Evolutionary conservation across 2,888 invertebrate genomes (phyloP).

Genomic region (Crossocerus cetratus): DNA sequence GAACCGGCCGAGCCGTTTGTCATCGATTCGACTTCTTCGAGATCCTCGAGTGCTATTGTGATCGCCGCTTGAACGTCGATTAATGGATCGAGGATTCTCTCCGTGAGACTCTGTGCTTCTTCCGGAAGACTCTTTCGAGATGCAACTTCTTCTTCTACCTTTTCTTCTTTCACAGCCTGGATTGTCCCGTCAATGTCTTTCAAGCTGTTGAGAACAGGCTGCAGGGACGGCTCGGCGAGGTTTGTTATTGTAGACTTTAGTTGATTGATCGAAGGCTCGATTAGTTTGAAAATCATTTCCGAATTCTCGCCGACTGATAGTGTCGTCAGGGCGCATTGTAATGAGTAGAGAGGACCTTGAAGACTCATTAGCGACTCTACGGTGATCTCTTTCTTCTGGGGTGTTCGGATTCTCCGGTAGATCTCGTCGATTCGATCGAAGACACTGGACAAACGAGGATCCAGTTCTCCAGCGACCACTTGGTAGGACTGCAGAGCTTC

Average conservation of each 20-base stretch:
- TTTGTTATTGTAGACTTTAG: conserved; percentile 23
- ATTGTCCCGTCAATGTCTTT: conserved; percentile 28
- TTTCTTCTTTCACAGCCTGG: not conserved
- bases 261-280: conserved; percentile 36
- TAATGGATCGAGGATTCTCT: conserved; percentile 68
- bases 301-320: conserved; percentile 23
- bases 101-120: conserved; percentile 60
- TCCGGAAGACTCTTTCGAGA: conserved; percentile 23
- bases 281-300: conserved; percentile 25
- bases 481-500: conserved; percentile 42
- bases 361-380: conserved; percentile 41
- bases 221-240: conserved; percentile 27
- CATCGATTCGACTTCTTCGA: conserved; percentile 58
- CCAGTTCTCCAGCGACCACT: conserved; percentile 32
- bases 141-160: conserved; percentile 10
- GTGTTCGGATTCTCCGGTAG: conserved; percentile 33
- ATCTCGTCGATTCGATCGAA: conserved; percentile 44
- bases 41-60: conserved; percentile 62
- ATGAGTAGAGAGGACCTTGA: conserved; percentile 42
- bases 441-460: conserved; percentile 39
- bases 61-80: conserved; percentile 70
- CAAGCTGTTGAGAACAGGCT: conserved; percentile 21
- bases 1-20: conserved; percentile 43
- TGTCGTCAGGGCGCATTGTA: conserved; percentile 39
- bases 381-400: conserved; percentile 24